Evolutionary conservation across 2,113 vertebrate species (phyloP), one percentile per base, ranked within the genome.

Genomic region (Lepisosteus osseus): DNA sequence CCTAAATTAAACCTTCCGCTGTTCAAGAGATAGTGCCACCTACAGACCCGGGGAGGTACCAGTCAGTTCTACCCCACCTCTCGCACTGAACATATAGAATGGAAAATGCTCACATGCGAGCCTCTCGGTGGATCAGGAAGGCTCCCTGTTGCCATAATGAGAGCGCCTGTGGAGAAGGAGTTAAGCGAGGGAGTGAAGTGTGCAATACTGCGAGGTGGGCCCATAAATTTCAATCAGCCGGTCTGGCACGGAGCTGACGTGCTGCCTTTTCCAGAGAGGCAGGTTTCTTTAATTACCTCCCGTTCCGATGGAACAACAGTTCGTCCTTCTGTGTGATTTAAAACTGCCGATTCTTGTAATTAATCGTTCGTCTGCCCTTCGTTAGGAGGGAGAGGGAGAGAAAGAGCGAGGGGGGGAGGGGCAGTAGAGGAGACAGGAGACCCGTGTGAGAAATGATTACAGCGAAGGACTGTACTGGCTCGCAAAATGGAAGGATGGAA

Each of bases 271-370:
- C 83, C 80, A 55, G 79, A 81, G 69, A 83, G 81, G 80, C 82
- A 42, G 82, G 79, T 83, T 80, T 78, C 81, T 89, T 90, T 90
- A 92, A 91, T 92, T 92, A 90, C 82, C 80, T 85, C 66, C 83
- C 80, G 70, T 87, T 92, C 85, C 80, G 78, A 81, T 87, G 86
- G 81, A 90, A 89, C 88, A 91, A 90, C 90, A 86, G 80, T 79
- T 82, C 80, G 87, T 88, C 87, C 86, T 90, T 88, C 85, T 81
- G 68, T 75, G 81, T 87, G 82, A 90, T 87, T 88, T 89, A 89
- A 87, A 86, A 85, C 81, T 73, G 80, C 82, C 81, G 73, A 80
- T 81, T 85, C 73, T 29, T 29, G 84, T 89, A 90, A 90, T 91
- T 89, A 88, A 88, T 87, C 74, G 82, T 83, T 80, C 51, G 78